phyloP scores from a whole-genome alignment of 2,113 vertebrate species.

The Grus americana region DNA sequence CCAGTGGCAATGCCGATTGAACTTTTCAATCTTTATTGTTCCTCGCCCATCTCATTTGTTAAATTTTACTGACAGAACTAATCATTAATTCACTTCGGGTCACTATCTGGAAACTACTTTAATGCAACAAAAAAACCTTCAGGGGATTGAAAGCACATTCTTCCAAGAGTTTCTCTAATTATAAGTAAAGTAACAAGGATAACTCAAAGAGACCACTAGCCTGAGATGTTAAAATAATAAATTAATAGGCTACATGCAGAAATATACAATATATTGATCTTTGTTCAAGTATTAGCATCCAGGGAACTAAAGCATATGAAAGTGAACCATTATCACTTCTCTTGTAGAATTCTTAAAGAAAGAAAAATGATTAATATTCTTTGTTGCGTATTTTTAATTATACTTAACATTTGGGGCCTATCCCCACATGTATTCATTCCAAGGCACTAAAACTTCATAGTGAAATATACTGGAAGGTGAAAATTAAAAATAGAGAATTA shows the following conservation, averaged over 20 bases:
- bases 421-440: not conserved
- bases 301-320: not conserved
- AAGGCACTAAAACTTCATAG: not conserved
- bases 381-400: not conserved
- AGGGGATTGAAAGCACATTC: not conserved
- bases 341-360: not conserved
- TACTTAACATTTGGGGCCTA: not conserved
- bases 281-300: not conserved
- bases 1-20: not conserved
- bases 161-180: not conserved
- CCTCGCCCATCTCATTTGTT: not conserved
- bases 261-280: not conserved
- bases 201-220: not conserved
- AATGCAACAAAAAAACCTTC: not conserved
- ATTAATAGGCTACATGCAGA: not conserved
- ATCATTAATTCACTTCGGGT: not conserved
- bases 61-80: not conserved
- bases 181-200: not conserved
- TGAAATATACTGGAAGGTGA: not conserved
- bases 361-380: not conserved
- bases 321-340: not conserved
- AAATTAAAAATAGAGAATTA: not conserved
- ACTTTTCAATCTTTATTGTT: not conserved
- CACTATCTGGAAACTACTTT: not conserved
- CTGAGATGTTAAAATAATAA: not conserved